phyloP scores from a whole-genome alignment of 2,797 vertebrate genomes.

The Arctocebus calabarensis region DNA sequence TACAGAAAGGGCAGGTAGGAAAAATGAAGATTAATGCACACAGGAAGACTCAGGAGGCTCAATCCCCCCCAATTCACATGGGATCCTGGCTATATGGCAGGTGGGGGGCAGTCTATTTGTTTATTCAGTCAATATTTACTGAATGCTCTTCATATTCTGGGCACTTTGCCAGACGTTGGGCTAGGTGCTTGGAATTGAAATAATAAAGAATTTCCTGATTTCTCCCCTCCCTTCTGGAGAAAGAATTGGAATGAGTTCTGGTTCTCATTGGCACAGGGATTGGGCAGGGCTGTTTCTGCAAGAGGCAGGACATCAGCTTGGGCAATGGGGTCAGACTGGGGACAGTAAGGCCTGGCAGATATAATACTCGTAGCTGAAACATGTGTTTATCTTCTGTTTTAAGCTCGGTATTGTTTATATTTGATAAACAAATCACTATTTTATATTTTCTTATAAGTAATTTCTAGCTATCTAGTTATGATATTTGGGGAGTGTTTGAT shows the following conservation, averaged over 20 bases:
- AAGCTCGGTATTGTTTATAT: background rate
- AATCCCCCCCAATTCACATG: background rate
- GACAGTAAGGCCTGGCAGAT: background rate
- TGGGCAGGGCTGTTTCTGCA: background rate
- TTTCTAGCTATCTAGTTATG: background rate
- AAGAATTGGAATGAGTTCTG: background rate
- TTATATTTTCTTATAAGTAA: slow-evolving; percentile 47
- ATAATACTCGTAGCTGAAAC: background rate
- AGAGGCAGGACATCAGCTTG: background rate
- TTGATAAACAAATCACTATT: background rate
- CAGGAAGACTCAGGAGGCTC: background rate
- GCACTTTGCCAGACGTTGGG: slow-evolving; percentile 49
- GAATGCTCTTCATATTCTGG: slow-evolving; percentile 23
- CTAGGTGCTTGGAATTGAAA: slow-evolving; percentile 49
- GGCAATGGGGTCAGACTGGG: background rate
- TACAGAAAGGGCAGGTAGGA: background rate
- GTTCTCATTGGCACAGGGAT: background rate
- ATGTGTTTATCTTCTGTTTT: slow-evolving; percentile 21
- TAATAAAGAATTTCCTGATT: slow-evolving; percentile 58
- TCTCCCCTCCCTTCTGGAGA: slow-evolving; percentile 37
- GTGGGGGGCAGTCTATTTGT: background rate
- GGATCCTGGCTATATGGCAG: background rate
- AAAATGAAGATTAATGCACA: background rate
- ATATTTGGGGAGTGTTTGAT: background rate
- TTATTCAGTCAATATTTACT: slow-evolving; percentile 61